Conservation (phyloP, 2,797 vertebrate species). For the Huso huso region DNA sequence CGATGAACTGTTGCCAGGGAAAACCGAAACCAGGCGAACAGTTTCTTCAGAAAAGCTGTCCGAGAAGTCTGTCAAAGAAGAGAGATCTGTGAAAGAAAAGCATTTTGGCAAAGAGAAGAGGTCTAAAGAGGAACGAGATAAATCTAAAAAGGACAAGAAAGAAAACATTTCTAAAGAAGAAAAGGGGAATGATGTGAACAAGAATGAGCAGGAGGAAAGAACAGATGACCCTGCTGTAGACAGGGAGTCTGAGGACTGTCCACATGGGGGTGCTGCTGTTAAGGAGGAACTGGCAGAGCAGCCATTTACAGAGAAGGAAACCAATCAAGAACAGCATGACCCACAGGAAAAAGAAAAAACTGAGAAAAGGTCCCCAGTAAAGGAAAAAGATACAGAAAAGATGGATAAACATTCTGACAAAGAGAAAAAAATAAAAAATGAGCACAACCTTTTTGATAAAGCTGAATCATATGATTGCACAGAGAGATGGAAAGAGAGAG, state of each 20-base stretch:
- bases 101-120: conserved; percentile 70
- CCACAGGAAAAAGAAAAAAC: conserved; percentile 77
- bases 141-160: conserved; percentile 71
- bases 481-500: conserved; percentile 73
- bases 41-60: conserved; percentile 63
- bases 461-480: conserved; percentile 64
- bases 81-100: conserved; percentile 75
- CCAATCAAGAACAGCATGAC: conserved; percentile 61
- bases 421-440: conserved; percentile 82
- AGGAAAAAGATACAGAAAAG: conserved; percentile 85
- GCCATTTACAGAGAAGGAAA: conserved; percentile 56
- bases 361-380: conserved; percentile 72
- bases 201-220: conserved; percentile 52
- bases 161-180: conserved; percentile 74
- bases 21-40: conserved; percentile 65
- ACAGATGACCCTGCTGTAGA: conserved; percentile 45
- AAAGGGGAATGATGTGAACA: conserved; percentile 68
- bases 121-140: conserved; percentile 77
- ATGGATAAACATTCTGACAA: conserved; percentile 78
- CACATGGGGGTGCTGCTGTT: conserved; percentile 40
- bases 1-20: conserved; percentile 62
- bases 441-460: conserved; percentile 72
- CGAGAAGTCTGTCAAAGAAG: conserved; percentile 77
- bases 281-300: conserved; percentile 75
- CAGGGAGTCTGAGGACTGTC: conserved; percentile 50